Evolutionary conservation across 2,888 invertebrate genomes (phyloP).

Genomic region (Eupithecia dodoneata): DNA sequence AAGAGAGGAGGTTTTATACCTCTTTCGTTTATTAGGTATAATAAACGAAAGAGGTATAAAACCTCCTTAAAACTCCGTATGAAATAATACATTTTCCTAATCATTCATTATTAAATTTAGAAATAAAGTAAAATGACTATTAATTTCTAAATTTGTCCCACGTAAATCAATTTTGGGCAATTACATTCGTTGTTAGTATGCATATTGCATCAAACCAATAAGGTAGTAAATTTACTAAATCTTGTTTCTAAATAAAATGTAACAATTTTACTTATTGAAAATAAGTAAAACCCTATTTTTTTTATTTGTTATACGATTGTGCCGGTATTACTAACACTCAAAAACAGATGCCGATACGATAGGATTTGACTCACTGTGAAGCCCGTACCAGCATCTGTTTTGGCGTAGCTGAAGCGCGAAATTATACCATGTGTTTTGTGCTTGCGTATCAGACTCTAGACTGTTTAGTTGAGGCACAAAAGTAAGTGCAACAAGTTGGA

Average conservation of each 20-base stretch:
- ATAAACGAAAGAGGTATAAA: not conserved
- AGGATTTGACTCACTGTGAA: conserved; percentile 10
- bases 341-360: conserved; percentile 5
- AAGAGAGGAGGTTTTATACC: too few species aligned
- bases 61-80: not conserved
- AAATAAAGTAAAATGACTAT: too few species aligned
- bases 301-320: not conserved
- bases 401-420: conserved; percentile 3
- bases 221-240: not conserved
- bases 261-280: not conserved
- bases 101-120: too few species aligned
- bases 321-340: not conserved
- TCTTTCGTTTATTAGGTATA: too few species aligned
- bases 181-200: not conserved
- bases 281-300: not conserved
- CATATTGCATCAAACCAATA: not conserved
- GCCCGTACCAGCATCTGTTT: conserved; percentile 10
- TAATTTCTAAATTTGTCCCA: not conserved
- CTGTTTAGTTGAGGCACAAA: not conserved
- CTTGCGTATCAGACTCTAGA: not conserved
- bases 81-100: not conserved
- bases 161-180: not conserved
- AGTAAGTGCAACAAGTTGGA: conserved; percentile 2
- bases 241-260: not conserved
- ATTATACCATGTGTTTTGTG: conserved; percentile 4